Percentiles rank a stretch among this genome's conserved stretches.
These are phyloP conservation scores for Calcarius lapponicus DNA, from an alignment of 2,797 vertebrate genomes.

Conservation along the genomic window DNA sequence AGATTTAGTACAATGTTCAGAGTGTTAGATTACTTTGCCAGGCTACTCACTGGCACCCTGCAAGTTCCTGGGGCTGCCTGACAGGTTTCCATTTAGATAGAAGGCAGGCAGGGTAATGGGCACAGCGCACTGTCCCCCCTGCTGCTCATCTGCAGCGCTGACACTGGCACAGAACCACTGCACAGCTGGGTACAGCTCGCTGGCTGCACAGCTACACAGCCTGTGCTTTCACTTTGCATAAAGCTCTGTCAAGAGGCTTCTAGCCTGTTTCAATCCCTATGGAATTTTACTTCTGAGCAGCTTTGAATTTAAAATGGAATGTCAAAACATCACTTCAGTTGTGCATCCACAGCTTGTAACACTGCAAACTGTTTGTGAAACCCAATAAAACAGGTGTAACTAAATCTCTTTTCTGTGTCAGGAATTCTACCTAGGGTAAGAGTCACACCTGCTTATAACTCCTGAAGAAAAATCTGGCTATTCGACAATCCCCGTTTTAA, in stretches of 20 bases:
- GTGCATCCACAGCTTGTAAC: background rate
- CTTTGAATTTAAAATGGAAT: background rate
- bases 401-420: background rate
- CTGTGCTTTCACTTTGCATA: background rate
- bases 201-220: background rate
- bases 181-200: background rate
- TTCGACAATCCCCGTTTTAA: background rate
- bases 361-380: background rate
- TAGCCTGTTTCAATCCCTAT: background rate
- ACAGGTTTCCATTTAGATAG: background rate
- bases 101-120: background rate
- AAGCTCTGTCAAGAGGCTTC: background rate
- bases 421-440: background rate
- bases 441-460: background rate
- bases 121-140: background rate
- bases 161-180: background rate
- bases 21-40: background rate
- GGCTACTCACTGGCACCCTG: background rate
- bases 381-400: background rate
- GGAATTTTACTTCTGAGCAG: background rate
- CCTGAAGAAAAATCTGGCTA: background rate
- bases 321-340: background rate
- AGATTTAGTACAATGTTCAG: fast-evolving
- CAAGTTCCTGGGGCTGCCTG: background rate
- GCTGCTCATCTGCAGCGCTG: background rate